phyloP scores from a whole-genome alignment of 2,888 invertebrate genomes.

The Polyommatus icarus region DNA sequence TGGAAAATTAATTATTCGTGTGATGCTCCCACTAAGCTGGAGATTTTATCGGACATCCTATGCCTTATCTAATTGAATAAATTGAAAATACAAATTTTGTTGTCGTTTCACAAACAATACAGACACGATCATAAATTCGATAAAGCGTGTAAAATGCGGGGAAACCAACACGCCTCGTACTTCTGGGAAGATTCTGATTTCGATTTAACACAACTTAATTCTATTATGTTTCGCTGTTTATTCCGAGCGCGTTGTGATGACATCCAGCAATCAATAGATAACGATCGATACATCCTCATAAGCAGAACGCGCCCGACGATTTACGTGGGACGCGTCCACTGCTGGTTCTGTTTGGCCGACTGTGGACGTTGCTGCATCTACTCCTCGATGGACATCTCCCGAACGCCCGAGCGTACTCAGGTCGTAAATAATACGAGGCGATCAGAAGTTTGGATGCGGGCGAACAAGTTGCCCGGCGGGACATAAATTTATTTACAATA shows the following conservation, averaged over 20 bases:
- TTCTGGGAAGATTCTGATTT: conserved; percentile 45
- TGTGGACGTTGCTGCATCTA: not conserved
- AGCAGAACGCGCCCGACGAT: conserved; percentile 34
- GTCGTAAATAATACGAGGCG: conserved; percentile 33
- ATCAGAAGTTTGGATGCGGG: conserved; percentile 46
- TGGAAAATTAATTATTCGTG: not conserved
- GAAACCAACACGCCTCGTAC: conserved; percentile 34
- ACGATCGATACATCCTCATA: conserved; percentile 43
- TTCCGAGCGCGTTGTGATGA: conserved; percentile 47
- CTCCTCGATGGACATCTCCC: conserved; percentile 37
- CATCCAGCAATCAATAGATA: conserved; percentile 49
- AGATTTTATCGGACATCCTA: not conserved
- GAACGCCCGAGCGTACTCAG: not conserved
- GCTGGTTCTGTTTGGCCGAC: conserved; percentile 15
- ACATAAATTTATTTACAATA: conserved; percentile 50
- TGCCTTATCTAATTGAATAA: not conserved
- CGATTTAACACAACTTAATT: conserved; percentile 49
- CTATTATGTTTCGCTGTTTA: conserved; percentile 47
- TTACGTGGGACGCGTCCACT: conserved; percentile 31
- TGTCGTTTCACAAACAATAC: not conserved
- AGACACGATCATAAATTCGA: not conserved
- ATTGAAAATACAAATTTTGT: conserved; percentile 14
- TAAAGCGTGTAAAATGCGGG: not conserved
- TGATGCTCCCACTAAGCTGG: not conserved
- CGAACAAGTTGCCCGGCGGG: conserved; percentile 43